phyloP scores from a whole-genome alignment of 2,113 vertebrate species.

The Athene noctua region DNA sequence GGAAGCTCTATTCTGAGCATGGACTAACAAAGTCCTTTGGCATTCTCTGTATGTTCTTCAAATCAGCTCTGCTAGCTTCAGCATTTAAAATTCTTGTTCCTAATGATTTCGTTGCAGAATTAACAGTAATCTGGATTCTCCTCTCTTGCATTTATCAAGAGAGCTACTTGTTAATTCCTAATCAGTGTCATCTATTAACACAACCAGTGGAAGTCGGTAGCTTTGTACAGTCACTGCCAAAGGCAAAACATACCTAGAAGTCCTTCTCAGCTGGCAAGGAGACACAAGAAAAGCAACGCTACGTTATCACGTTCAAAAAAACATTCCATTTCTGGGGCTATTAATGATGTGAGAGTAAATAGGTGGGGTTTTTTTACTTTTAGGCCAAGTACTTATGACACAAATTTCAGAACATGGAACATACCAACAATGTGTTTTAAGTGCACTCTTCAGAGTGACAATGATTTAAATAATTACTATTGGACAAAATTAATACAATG shows the following conservation, averaged over 20 bases:
- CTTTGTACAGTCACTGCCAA: background rate
- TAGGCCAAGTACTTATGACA: background rate
- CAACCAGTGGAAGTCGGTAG: background rate
- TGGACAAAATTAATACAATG: background rate
- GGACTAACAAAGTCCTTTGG: background rate
- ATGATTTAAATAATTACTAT: constrained; percentile 14
- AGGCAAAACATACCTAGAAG: background rate
- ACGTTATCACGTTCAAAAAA: background rate
- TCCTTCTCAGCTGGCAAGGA: background rate
- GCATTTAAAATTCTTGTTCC: background rate
- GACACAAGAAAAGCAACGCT: background rate
- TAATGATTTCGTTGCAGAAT: background rate
- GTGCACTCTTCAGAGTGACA: background rate
- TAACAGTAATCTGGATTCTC: background rate
- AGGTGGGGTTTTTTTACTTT: background rate
- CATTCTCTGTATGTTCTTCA: background rate
- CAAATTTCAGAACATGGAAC: background rate
- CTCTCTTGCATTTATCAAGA: background rate
- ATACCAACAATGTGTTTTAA: background rate
- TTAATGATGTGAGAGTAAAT: background rate
- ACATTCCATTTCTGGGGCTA: background rate
- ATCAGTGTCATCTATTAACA: background rate
- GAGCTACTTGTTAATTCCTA: background rate
- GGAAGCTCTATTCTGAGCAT: background rate
- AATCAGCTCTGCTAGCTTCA: background rate